Conservation (phyloP, 2,888 invertebrate genomes). For the Pyralis farinalis region DNA sequence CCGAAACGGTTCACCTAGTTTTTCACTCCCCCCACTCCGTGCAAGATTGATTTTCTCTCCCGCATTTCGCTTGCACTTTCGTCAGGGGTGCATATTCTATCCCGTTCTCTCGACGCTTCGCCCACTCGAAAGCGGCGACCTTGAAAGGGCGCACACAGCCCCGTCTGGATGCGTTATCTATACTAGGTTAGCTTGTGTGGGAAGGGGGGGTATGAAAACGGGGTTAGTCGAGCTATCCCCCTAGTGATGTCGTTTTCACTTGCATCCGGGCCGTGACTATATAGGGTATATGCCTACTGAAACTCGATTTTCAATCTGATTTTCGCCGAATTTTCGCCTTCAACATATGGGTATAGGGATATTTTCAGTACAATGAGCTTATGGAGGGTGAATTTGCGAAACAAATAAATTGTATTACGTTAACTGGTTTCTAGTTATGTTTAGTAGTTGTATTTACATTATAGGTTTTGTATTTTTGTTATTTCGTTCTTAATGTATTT, state of each 20-base stretch:
- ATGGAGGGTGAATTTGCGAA: constrained; percentile 9
- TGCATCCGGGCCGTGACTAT: constrained; percentile 61
- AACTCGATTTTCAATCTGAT: constrained; percentile 64
- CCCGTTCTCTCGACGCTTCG: constrained; percentile 44
- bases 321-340: constrained; percentile 44
- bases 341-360: constrained; percentile 26
- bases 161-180: constrained; percentile 52
- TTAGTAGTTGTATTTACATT: no score
- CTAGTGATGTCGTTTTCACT: constrained; percentile 63
- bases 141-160: constrained; percentile 66
- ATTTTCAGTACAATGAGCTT: constrained; percentile 12
- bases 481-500: no score
- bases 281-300: constrained; percentile 38
- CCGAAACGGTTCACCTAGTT: constrained; percentile 74
- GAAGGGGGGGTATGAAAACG: constrained; percentile 48
- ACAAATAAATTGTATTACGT: constrained; percentile 7
- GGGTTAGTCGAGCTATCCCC: constrained; percentile 59
- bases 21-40: constrained; percentile 61
- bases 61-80: constrained; percentile 77
- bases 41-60: constrained; percentile 79
- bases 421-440: no score
- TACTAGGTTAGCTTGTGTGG: constrained; percentile 28
- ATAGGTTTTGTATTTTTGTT: no score
- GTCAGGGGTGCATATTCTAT: constrained; percentile 47
- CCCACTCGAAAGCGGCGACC: constrained; percentile 62